A percentile compares a stretch with the other conserved stretches of the same genome.
Evolutionary conservation across 2,888 invertebrate species (phyloP).

Genomic region (Pheosia tremula): DNA sequence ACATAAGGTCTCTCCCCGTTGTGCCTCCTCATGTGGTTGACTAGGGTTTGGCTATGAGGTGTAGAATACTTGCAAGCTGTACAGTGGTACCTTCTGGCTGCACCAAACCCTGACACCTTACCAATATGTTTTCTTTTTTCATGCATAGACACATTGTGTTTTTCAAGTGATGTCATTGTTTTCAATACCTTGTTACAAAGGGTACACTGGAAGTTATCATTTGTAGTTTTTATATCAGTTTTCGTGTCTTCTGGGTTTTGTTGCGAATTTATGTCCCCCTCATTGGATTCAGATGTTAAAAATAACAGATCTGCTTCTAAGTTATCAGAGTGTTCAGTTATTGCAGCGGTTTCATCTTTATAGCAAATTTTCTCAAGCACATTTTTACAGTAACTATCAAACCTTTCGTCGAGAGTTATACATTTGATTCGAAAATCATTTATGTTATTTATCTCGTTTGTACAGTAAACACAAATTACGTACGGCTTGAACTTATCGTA

Average conservation of each 20-base stretch:
- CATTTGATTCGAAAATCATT: slow-evolving; percentile 66
- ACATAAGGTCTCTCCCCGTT: slow-evolving; percentile 73
- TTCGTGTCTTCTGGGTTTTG: slow-evolving; percentile 1
- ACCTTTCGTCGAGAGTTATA: slow-evolving; percentile 57
- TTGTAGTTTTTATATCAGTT: neutral
- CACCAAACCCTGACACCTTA: slow-evolving; percentile 69
- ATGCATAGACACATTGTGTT: slow-evolving; percentile 70
- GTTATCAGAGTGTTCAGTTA: slow-evolving; percentile 16
- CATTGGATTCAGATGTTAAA: neutral
- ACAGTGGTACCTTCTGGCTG: slow-evolving; percentile 68
- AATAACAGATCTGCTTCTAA: slow-evolving; percentile 16
- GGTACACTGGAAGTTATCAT: slow-evolving; percentile 45
- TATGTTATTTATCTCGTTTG: slow-evolving; percentile 56
- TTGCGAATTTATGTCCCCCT: neutral
- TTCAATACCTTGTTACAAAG: slow-evolving; percentile 65
- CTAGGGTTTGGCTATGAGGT: slow-evolving; percentile 75
- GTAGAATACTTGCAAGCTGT: slow-evolving; percentile 72
- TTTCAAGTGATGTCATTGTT: slow-evolving; percentile 58
- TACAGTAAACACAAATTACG: slow-evolving; percentile 60
- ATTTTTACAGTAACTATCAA: slow-evolving; percentile 37
- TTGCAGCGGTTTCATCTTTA: slow-evolving; percentile 16
- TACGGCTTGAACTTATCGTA: slow-evolving; percentile 53
- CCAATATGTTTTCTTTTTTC: slow-evolving; percentile 65
- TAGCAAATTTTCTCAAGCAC: slow-evolving; percentile 12
- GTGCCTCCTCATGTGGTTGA: slow-evolving; percentile 75